Conservation (phyloP, 2,797 vertebrate genomes). For the Amphiprion clarkii region DNA sequence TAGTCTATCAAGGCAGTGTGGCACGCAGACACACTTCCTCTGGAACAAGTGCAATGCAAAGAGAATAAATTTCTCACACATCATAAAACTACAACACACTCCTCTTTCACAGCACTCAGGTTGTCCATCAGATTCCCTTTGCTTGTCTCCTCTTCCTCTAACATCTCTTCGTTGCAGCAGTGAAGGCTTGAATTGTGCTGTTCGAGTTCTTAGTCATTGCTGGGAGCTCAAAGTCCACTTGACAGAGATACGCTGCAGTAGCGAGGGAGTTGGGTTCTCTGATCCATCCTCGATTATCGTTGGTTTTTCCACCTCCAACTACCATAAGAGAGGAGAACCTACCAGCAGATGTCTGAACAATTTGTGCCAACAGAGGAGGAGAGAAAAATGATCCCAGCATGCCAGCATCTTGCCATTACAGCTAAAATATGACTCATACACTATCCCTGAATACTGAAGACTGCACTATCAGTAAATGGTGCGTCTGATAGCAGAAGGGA, state of each 20-base stretch:
- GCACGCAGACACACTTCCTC: constrained; percentile 75
- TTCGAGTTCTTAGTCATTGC: constrained; percentile 51
- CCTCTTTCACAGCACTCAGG: constrained; percentile 75
- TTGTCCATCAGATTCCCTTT: constrained; percentile 74
- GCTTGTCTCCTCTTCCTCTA: constrained; percentile 70
- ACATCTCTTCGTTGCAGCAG: constrained; percentile 51
- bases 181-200: constrained; percentile 57
- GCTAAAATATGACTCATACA: constrained; percentile 72
- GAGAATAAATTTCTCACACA: constrained; percentile 73
- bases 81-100: constrained; percentile 76
- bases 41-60: constrained; percentile 83
- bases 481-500: constrained; percentile 60
- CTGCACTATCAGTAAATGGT: constrained; percentile 63
- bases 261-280: constrained; percentile 44
- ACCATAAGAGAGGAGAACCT: constrained; percentile 28
- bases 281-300: constrained; percentile 34
- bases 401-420: constrained; percentile 71
- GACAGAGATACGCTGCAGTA: constrained; percentile 44
- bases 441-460: constrained; percentile 81
- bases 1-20: constrained; percentile 76
- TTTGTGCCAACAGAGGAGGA: constrained; percentile 44
- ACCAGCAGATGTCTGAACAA: constrained; percentile 41
- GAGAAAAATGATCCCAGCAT: constrained; percentile 57
- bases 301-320: constrained; percentile 35
- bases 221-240: constrained; percentile 58